Conservation (phyloP, 2,797 vertebrate species). For the Labroides dimidiatus region DNA sequence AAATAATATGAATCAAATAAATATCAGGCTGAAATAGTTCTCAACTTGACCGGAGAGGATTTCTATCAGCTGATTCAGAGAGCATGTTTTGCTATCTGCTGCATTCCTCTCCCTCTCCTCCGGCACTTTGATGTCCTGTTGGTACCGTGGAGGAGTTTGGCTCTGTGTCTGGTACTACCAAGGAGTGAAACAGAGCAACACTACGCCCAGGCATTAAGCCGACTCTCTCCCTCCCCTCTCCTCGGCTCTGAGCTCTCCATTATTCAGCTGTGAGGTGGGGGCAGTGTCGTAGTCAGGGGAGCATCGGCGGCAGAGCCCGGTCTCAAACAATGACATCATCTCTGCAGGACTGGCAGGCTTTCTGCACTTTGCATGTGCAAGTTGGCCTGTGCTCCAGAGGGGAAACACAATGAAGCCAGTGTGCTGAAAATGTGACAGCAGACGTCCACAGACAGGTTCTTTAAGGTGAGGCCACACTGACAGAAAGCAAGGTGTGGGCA, state of each 20-base stretch:
- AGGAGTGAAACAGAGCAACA: conserved; percentile 38
- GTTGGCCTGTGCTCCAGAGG: conserved; percentile 6
- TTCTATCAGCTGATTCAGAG: not conserved
- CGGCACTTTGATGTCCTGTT: conserved; percentile 26
- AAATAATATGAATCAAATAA: no score
- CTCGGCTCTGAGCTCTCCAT: conserved; percentile 49
- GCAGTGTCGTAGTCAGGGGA: conserved; percentile 39
- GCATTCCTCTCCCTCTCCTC: conserved; percentile 34
- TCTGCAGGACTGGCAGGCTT: conserved; percentile 78
- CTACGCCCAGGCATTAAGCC: conserved; percentile 26
- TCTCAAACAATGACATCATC: conserved; percentile 83
- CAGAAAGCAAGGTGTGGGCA: not conserved
- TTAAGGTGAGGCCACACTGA: conserved; percentile 7
- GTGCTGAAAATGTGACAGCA: conserved; percentile 7
- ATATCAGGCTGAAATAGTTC: not conserved
- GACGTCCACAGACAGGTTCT: not conserved
- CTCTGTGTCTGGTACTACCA: conserved; percentile 59
- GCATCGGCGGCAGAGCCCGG: conserved; percentile 25
- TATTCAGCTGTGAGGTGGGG: conserved; percentile 49
- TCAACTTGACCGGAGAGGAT: conserved; percentile 8
- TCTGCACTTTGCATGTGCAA: conserved; percentile 20
- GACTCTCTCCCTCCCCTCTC: conserved; percentile 17
- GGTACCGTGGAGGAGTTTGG: conserved; percentile 31
- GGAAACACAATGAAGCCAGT: conserved; percentile 16
- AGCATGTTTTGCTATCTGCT: conserved; percentile 15